Conservation (phyloP, 2,888 invertebrate species). For the Toxonevra muliebris region DNA sequence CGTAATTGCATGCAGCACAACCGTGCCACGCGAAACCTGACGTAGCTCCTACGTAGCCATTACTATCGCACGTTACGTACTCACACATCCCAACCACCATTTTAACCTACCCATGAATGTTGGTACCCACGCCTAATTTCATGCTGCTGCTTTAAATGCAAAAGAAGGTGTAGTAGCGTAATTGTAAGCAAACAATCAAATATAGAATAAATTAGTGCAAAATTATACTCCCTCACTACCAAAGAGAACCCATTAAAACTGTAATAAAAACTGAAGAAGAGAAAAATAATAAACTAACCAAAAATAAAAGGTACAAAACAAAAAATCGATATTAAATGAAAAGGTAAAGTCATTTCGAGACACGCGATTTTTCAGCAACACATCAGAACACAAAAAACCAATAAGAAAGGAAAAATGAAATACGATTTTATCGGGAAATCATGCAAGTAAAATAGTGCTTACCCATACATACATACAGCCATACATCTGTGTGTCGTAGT, state of each 20-base stretch:
- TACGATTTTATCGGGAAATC: conserved; percentile 1
- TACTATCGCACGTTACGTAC: neutral
- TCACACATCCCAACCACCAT: neutral
- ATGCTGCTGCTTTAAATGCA: conserved; percentile 5
- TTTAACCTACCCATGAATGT: conserved; percentile 1
- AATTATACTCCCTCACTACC: conserved; percentile 5
- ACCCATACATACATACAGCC: conserved; percentile 10
- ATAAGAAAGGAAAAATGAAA: conserved; percentile 1
- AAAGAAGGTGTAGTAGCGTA: conserved; percentile 22
- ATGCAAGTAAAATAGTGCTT: neutral
- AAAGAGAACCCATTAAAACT: conserved; percentile 14
- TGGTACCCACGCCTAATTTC: neutral
- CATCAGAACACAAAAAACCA: neutral
- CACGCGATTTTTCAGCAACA: conserved; percentile 5
- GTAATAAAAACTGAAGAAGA: conserved; percentile 2
- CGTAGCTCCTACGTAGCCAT: too few species aligned
- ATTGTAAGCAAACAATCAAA: conserved; percentile 19
- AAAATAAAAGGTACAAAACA: conserved; percentile 14
- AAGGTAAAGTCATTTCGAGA: conserved; percentile 22
- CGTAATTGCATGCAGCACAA: conserved; percentile 6
- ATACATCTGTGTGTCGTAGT: neutral
- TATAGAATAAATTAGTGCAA: conserved; percentile 24
- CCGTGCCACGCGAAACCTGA: neutral
- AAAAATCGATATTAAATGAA: conserved; percentile 35
- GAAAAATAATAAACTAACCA: conserved; percentile 12